Evolutionary conservation across 2,113 vertebrate genomes (phyloP).

Genomic region (Actenoides lindsayi): DNA sequence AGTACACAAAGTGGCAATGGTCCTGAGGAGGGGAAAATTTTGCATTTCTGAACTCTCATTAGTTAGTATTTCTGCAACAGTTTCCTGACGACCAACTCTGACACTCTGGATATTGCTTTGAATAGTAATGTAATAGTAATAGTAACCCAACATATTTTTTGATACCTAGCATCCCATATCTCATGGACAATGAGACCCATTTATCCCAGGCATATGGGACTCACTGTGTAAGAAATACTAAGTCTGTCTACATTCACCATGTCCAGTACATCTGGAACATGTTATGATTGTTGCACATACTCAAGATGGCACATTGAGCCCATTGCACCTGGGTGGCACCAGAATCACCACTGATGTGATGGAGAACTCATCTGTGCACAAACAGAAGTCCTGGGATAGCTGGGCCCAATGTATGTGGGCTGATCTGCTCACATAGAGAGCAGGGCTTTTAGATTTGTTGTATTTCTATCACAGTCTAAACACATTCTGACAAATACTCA

Average conservation of each 20-base stretch:
- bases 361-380: neutral
- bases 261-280: neutral
- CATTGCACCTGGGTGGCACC: neutral
- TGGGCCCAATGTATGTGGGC: neutral
- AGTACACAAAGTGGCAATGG: neutral
- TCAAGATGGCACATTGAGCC: fast-evolving
- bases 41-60: neutral
- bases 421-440: neutral
- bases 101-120: neutral
- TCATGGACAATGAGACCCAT: neutral
- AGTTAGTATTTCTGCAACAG: neutral
- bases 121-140: neutral
- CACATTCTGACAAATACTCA: neutral
- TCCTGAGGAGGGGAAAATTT: neutral
- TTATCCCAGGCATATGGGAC: neutral
- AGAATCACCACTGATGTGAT: neutral
- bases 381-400: neutral
- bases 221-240: neutral
- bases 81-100: neutral
- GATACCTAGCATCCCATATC: neutral
- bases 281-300: neutral
- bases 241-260: neutral
- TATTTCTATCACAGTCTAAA: neutral
- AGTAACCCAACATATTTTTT: neutral
- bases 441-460: neutral